A percentile compares a stretch with the other conserved stretches of the same genome.
Conservation (phyloP, 1,140 invertebrate genomes). For the Zaprionus inermis region DNA sequence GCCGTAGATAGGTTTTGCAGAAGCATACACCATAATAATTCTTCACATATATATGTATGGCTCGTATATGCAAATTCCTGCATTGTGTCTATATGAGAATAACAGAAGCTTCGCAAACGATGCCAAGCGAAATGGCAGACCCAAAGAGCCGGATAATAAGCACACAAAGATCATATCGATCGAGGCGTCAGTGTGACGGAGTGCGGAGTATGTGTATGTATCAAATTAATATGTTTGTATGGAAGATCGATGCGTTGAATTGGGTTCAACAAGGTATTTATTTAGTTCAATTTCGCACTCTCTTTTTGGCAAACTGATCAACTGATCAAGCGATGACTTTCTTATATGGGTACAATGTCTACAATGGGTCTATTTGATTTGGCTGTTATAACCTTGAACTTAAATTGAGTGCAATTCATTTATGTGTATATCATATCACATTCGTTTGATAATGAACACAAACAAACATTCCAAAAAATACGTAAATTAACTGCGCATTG, state of each 20-base stretch:
- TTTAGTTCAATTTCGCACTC: conserved; percentile 45
- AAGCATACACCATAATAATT: conserved; percentile 9
- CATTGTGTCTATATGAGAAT: conserved; percentile 52
- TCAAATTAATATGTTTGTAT: neutral
- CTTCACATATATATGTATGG: conserved; percentile 3
- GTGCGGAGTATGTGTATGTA: neutral
- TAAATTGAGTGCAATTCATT: conserved; percentile 65
- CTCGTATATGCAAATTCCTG: conserved; percentile 42
- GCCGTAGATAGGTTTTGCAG: conserved; percentile 38
- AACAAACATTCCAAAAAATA: conserved; percentile 49
- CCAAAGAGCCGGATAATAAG: conserved; percentile 19
- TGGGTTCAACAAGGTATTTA: conserved; percentile 27
- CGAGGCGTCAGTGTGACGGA: conserved; percentile 1
- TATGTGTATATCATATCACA: conserved; percentile 60
- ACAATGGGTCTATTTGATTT: conserved; percentile 53
- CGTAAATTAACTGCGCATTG: conserved; percentile 56
- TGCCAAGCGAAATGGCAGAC: conserved; percentile 66
- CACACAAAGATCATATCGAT: conserved; percentile 26
- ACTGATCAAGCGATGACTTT: conserved; percentile 12
- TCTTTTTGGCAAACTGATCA: conserved; percentile 38
- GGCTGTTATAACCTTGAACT: conserved; percentile 63
- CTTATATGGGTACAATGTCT: conserved; percentile 21
- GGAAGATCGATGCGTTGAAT: conserved; percentile 6
- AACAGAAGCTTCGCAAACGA: conserved; percentile 55
- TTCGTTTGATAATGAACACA: conserved; percentile 50